Evolutionary conservation across 2,888 invertebrate genomes (phyloP), one percentile per base, ranked within the genome.

Genomic region (Drosophila prolongata): DNA sequence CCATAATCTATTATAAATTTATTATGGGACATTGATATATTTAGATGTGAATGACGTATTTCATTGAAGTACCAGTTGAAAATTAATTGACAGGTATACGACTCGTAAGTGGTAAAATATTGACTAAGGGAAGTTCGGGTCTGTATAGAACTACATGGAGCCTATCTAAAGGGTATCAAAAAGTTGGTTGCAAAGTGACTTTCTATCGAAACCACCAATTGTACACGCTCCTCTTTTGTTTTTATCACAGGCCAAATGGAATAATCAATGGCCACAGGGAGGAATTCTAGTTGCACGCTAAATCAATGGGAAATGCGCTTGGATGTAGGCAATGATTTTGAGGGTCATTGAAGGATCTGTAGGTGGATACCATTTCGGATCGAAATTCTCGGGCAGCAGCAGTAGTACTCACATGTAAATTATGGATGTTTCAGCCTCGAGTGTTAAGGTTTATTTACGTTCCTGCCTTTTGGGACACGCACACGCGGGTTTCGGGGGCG

Each of bases 391-490:
- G 3, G 42, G 14, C 16, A 5, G 13, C 30, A 14, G n/a, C 30
- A 61, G 37, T 60, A 19, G 34, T 78, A 82, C 82, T 82, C 85
- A 82, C 82, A 84, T 82, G 87, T 65, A 76, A 87, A 59, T 81
- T 76, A 61, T 73, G 68, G 76, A 59, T 78, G 79, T 64, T 67
- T 60, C 50, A 69, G 52, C 65, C 43, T 30, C 50, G 57, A 74
- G 50, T 76, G 73, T 77, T 69, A 16, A 76, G 82, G 87, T 82
- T 87, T 82, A 82, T 82, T 82, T 82, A 82, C 87, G 85, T 82
- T 84, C 72, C 73, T 64, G 50, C 79, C 55, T 56, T 56, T 54
- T 42, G 72, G 19, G 19, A 34, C 64, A 44, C 73, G 35, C 50
- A 58, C 64, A 60, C 59, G 52, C 62, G 54, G 62, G 44, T 43